A percentile compares a stretch with the other conserved stretches of the same genome.
Evolutionary conservation across 2,113 vertebrate genomes (phyloP).

Genomic region (Rhombomys opimus): DNA sequence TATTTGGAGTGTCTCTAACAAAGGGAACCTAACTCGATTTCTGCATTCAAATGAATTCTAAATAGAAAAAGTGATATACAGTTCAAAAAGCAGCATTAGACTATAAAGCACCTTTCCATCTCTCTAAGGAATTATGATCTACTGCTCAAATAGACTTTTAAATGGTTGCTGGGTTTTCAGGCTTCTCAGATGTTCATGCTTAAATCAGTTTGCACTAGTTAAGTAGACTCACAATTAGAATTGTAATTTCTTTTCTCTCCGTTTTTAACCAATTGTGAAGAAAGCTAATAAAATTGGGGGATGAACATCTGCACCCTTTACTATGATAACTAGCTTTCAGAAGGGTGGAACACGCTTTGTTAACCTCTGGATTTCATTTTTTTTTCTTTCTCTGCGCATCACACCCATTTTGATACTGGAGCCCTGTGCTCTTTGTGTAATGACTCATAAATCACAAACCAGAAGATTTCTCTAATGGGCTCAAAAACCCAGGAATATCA

Average conservation of each 20-base stretch:
- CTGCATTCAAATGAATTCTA: constrained; percentile 85
- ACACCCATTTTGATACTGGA: not conserved
- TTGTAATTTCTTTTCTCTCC: constrained; percentile 79
- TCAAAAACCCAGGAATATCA: constrained; percentile 35
- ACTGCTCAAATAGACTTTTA: constrained; percentile 86
- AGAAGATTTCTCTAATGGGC: constrained; percentile 39
- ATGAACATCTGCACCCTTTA: constrained; percentile 66
- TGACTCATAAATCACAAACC: constrained; percentile 36
- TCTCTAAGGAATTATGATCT: constrained; percentile 85
- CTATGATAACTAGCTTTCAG: constrained; percentile 54
- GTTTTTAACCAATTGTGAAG: constrained; percentile 77
- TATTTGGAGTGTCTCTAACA: constrained; percentile 87
- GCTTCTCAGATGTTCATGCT: constrained; percentile 84
- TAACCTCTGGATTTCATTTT: not conserved
- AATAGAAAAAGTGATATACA: constrained; percentile 85
- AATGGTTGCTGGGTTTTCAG: constrained; percentile 84
- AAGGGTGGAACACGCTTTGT: constrained; percentile 42
- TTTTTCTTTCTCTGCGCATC: not conserved
- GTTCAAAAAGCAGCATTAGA: constrained; percentile 88
- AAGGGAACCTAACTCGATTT: constrained; percentile 84
- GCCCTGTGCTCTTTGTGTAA: constrained; percentile 28
- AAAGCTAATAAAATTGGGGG: constrained; percentile 69
- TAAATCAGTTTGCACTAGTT: constrained; percentile 85
- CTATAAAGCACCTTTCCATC: constrained; percentile 84
- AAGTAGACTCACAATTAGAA: constrained; percentile 83